phyloP scores from a whole-genome alignment of 2,888 invertebrate genomes.

The Orthonychiurus folsomi region DNA sequence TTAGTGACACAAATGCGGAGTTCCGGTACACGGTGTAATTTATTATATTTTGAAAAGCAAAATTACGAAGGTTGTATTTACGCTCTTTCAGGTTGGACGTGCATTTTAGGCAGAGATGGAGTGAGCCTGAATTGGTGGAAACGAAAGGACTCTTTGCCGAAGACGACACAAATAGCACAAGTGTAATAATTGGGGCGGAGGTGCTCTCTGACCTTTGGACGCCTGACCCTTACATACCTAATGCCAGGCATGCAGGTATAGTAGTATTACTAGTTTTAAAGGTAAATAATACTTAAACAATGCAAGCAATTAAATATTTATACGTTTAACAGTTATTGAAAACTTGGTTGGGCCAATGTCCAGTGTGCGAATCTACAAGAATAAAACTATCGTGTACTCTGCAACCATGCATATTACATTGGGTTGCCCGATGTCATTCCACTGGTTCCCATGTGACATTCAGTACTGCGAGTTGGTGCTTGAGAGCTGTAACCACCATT shows the following conservation, averaged over 20 bases:
- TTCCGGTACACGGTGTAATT: slow-evolving; percentile 55
- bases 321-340: slow-evolving; percentile 58
- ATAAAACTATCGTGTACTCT: slow-evolving; percentile 69
- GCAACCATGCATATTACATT: slow-evolving; percentile 76
- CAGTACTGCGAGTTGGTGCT: slow-evolving; percentile 74
- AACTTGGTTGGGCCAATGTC: slow-evolving; percentile 70
- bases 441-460: slow-evolving; percentile 76
- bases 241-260: slow-evolving; percentile 71
- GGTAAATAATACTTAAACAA: neutral
- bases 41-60: neutral
- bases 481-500: slow-evolving; percentile 73
- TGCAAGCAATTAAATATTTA: neutral
- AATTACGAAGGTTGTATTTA: neutral
- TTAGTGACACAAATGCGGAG: slow-evolving; percentile 81
- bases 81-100: slow-evolving; percentile 61
- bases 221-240: slow-evolving; percentile 74
- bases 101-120: slow-evolving; percentile 74
- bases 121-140: slow-evolving; percentile 63
- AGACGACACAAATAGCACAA: slow-evolving; percentile 66
- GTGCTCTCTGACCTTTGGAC: slow-evolving; percentile 80
- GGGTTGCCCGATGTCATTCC: slow-evolving; percentile 79
- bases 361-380: slow-evolving; percentile 67
- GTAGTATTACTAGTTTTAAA: no score
- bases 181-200: slow-evolving; percentile 66
- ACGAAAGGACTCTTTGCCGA: slow-evolving; percentile 70